Evolutionary conservation across 2,113 vertebrate genomes (phyloP).

Genomic region (Prochilodus magdalenae): DNA sequence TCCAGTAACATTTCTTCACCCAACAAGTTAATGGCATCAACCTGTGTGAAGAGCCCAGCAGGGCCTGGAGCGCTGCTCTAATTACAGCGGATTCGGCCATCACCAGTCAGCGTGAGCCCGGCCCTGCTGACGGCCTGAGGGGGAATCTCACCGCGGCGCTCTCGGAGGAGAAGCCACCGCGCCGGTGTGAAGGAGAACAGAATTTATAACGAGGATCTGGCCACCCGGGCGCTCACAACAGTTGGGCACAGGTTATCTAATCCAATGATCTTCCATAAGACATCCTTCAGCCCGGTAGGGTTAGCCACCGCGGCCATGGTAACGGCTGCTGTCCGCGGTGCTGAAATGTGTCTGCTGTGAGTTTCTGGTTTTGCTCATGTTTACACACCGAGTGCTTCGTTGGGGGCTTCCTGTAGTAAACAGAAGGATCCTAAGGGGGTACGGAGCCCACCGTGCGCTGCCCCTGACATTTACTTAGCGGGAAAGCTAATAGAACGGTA

Average conservation of each 20-base stretch:
- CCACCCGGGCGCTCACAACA: neutral
- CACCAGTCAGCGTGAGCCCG: neutral
- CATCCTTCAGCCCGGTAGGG: neutral
- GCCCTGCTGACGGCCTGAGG: neutral
- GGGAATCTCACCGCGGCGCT: neutral
- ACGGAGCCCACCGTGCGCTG: no score
- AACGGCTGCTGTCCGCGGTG: neutral
- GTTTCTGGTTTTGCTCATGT: neutral
- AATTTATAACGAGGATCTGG: conserved; percentile 14
- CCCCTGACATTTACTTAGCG: no score
- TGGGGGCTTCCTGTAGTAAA: neutral
- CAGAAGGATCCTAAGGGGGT: neutral
- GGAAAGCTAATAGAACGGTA: no score
- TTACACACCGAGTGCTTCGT: no score
- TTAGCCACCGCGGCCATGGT: neutral
- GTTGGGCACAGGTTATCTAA: neutral
- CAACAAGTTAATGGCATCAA: conserved; percentile 15
- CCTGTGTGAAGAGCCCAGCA: neutral
- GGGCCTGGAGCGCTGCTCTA: neutral
- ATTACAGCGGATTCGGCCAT: conserved; percentile 22
- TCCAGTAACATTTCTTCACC: conserved; percentile 1
- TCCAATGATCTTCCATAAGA: neutral
- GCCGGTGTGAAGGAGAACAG: neutral
- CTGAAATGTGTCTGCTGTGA: neutral
- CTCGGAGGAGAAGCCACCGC: neutral